Conservation (phyloP, 2,888 invertebrate species). For the Orthonychiurus folsomi region DNA sequence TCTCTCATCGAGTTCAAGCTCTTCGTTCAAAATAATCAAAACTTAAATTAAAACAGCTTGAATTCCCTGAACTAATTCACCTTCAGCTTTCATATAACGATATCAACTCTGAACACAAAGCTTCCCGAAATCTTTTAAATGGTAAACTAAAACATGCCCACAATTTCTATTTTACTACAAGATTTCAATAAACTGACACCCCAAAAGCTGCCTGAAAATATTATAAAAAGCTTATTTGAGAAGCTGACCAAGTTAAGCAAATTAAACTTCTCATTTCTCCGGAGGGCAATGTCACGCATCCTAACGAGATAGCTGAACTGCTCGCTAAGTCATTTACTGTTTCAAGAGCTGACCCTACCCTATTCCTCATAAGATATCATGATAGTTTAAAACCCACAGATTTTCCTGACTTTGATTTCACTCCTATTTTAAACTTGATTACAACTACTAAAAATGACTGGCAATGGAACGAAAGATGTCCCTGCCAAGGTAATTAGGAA, state of each 20-base stretch:
- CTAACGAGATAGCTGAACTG: not conserved
- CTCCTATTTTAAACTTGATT: not conserved
- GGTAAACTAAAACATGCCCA: not conserved
- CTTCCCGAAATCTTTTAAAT: not conserved
- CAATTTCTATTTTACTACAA: not conserved
- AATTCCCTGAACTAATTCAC: not conserved
- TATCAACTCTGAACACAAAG: not conserved
- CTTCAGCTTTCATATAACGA: not conserved
- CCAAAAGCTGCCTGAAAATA: not conserved
- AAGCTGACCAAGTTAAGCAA: not conserved
- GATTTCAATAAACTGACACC: not conserved
- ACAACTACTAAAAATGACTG: not conserved
- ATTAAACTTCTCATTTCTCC: not conserved
- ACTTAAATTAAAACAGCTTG: not conserved
- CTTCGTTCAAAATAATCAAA: not conserved
- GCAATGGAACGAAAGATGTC: not conserved
- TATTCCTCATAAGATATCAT: not conserved
- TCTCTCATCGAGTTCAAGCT: not conserved
- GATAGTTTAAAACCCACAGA: not conserved
- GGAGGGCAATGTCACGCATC: not conserved
- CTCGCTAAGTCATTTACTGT: not conserved
- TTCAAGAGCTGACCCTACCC: not conserved
- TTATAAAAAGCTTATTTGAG: not conserved
- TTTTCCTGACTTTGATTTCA: not conserved
- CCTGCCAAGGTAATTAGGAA: not conserved